Conservation (phyloP, 2,797 vertebrate genomes). For the Vespertilio murinus region DNA sequence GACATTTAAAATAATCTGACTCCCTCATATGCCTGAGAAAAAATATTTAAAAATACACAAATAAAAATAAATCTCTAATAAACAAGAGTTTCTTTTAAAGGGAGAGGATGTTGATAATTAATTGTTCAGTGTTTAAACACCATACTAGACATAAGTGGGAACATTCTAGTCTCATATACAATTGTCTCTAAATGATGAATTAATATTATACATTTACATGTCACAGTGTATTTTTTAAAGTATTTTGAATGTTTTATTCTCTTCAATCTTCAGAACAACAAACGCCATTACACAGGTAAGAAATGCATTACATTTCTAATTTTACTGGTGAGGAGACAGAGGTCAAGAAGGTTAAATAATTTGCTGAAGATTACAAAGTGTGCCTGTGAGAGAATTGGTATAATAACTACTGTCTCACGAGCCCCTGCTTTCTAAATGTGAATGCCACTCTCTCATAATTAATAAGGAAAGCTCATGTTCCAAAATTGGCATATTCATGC, state of each 20-base stretch:
- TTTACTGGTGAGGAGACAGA: constrained; percentile 8
- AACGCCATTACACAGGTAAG: neutral
- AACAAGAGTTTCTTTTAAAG: neutral
- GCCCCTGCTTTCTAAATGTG: constrained; percentile 17
- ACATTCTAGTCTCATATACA: neutral
- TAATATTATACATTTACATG: constrained; percentile 25
- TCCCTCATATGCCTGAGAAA: neutral
- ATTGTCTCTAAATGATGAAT: neutral
- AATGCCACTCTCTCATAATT: constrained; percentile 14
- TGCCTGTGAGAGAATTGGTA: neutral
- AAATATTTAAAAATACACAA: neutral
- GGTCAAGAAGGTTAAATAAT: constrained; percentile 5
- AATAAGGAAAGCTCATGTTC: neutral
- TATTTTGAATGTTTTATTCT: constrained; percentile 3
- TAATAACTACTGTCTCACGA: constrained; percentile 45
- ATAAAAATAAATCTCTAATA: constrained; percentile 5
- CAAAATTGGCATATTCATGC: neutral
- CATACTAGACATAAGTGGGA: neutral
- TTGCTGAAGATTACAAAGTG: neutral
- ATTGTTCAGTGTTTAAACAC: neutral
- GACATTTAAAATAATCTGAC: neutral
- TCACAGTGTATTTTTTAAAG: neutral
- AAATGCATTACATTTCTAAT: neutral
- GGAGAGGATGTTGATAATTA: neutral
- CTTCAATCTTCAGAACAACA: constrained; percentile 15